These are phyloP conservation scores for Apantesis nais DNA, from an alignment of 2,888 invertebrate genomes.

Conservation along the genomic window DNA sequence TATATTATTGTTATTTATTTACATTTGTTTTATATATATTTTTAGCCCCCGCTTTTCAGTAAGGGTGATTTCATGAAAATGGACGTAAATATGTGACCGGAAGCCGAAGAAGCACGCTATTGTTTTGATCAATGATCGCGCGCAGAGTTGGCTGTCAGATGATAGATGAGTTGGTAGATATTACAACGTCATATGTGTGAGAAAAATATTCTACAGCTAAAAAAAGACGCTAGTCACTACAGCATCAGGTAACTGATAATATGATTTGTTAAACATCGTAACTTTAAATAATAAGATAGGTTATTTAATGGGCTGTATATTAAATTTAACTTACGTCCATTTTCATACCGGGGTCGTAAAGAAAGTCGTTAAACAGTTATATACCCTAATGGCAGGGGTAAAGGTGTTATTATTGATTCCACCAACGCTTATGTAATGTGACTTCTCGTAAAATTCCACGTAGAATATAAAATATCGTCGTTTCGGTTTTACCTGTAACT, in stretches of 20 bases:
- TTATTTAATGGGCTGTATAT: slow-evolving; percentile 7
- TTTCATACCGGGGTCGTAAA: slow-evolving; percentile 1
- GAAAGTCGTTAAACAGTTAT: slow-evolving; percentile 28
- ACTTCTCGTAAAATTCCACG: slow-evolving; percentile 53
- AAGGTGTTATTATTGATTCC: slow-evolving; percentile 58
- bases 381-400: slow-evolving; percentile 27
- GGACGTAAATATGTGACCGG: too few relatives aligned
- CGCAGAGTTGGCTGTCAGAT: too few relatives aligned
- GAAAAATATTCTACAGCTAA: too few relatives aligned
- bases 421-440: slow-evolving; percentile 49
- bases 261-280: background rate
- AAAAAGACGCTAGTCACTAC: background rate
- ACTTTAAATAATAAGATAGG: background rate
- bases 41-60: too few relatives aligned
- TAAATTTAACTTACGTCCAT: slow-evolving; percentile 10
- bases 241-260: background rate
- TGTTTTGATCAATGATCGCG: too few relatives aligned
- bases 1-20: too few relatives aligned
- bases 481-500: slow-evolving; percentile 38
- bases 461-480: slow-evolving; percentile 52
- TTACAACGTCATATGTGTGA: too few relatives aligned
- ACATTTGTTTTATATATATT: too few relatives aligned
- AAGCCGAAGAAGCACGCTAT: too few relatives aligned
- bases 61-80: too few relatives aligned
- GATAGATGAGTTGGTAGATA: too few relatives aligned